phyloP scores from a whole-genome alignment of 1,140 invertebrate species.

The Ectropis grisescens region DNA sequence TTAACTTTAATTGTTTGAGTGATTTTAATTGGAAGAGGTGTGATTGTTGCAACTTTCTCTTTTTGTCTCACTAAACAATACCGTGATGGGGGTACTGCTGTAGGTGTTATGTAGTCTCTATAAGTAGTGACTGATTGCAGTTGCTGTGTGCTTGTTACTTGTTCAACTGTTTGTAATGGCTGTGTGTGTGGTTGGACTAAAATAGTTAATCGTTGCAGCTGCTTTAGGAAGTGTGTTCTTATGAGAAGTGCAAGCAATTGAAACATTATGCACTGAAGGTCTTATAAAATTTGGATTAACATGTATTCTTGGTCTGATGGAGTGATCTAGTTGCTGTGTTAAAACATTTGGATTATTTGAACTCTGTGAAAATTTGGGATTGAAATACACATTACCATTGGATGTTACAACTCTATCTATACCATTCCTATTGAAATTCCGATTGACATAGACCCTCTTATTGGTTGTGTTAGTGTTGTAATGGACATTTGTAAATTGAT shows the following conservation, averaged over 20 bases:
- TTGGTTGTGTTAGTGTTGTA: constrained; percentile 18
- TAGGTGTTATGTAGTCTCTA: neutral
- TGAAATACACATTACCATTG: constrained; percentile 23
- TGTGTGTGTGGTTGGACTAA: no score
- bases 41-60: constrained; percentile 11
- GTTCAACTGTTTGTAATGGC: no score
- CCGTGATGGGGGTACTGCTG: constrained; percentile 11
- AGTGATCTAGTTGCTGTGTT: no score
- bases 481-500: constrained; percentile 8
- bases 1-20: constrained; percentile 35
- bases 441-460: constrained; percentile 49
- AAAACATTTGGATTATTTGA: constrained; percentile 13
- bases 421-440: constrained; percentile 37
- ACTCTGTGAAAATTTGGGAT: constrained; percentile 24
- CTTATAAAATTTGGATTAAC: constrained; percentile 51
- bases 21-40: neutral
- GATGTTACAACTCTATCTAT: no score
- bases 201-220: no score
- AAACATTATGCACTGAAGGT: neutral
- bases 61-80: constrained; percentile 34
- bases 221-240: no score
- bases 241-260: no score
- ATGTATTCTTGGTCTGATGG: constrained; percentile 29
- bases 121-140: no score
- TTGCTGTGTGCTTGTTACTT: no score